These are phyloP conservation scores for Schizaphis graminum DNA, from an alignment of 2,888 invertebrate genomes.

Conservation along the genomic window DNA sequence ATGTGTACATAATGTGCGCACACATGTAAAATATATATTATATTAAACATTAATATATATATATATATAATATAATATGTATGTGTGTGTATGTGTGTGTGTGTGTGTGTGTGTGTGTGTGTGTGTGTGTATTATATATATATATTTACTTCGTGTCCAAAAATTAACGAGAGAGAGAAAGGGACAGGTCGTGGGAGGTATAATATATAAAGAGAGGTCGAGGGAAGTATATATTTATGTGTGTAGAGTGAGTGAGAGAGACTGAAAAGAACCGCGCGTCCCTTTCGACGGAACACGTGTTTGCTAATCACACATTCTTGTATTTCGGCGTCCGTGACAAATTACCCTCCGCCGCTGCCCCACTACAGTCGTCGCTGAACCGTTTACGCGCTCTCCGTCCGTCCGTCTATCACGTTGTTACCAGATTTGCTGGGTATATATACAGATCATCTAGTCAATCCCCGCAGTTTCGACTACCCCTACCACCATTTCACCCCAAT, in stretches of 20 bases:
- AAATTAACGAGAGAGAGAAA: conserved; percentile 16
- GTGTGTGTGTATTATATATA: too few species aligned
- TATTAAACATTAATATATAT: background rate
- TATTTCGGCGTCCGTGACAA: conserved; percentile 65
- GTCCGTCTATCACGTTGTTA: conserved; percentile 38
- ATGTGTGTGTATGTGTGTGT: background rate
- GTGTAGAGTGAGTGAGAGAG: background rate
- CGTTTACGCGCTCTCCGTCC: background rate
- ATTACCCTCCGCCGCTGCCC: conserved; percentile 44
- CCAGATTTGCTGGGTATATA: conserved; percentile 7
- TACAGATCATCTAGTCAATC: background rate
- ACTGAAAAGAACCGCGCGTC: conserved; percentile 32
- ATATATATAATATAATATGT: background rate
- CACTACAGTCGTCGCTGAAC: conserved; percentile 13
- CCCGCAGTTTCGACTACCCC: background rate
- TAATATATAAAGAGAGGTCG: background rate
- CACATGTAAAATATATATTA: conserved; percentile 1
- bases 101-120: background rate
- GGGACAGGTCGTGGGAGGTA: background rate
- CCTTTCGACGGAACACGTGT: conserved; percentile 61
- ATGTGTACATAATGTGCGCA: background rate
- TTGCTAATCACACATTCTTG: conserved; percentile 65
- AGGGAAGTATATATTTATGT: background rate
- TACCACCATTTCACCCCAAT: background rate
- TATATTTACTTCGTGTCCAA: background rate